Percentiles rank a stretch among this genome's conserved stretches.
These are phyloP conservation scores for Tupiocoris notatus DNA, from an alignment of 2,888 invertebrate species.

Conservation along the genomic window DNA sequence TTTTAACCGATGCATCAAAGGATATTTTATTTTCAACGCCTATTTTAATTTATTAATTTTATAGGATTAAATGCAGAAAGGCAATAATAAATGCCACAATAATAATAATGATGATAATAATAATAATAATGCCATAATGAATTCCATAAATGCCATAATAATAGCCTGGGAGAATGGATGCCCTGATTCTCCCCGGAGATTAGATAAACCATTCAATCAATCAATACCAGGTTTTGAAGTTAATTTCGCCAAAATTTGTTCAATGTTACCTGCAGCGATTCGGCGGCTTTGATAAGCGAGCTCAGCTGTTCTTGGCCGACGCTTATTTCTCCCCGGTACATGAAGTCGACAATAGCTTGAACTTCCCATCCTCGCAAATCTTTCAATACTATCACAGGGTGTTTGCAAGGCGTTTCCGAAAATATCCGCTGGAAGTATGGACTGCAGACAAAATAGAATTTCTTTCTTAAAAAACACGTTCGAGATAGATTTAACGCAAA, in stretches of 20 bases:
- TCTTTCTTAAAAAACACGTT: too few species aligned
- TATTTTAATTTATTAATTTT: too few species aligned
- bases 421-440: slow-evolving; percentile 87
- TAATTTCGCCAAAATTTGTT: too few species aligned
- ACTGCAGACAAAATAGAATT: slow-evolving; percentile 62
- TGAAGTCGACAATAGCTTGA: slow-evolving; percentile 86
- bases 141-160: too few species aligned
- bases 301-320: slow-evolving; percentile 81
- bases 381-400: slow-evolving; percentile 87
- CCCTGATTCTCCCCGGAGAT: too few species aligned
- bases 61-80: too few species aligned
- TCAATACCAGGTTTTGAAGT: too few species aligned
- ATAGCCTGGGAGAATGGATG: too few species aligned
- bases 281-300: slow-evolving; percentile 81
- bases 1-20: too few species aligned
- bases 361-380: slow-evolving; percentile 88
- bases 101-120: not conserved
- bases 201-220: too few species aligned
- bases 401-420: slow-evolving; percentile 88
- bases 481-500: too few species aligned
- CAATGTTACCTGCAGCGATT: slow-evolving; percentile 66
- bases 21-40: too few species aligned
- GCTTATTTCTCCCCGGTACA: slow-evolving; percentile 90
- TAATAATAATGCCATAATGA: not conserved
- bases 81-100: not conserved